A percentile compares a stretch with the other conserved stretches of the same genome.
Evolutionary conservation across 92 coral and sea anemone genomes (phyloP).

Genomic region (Palythoa heliodiscus): DNA sequence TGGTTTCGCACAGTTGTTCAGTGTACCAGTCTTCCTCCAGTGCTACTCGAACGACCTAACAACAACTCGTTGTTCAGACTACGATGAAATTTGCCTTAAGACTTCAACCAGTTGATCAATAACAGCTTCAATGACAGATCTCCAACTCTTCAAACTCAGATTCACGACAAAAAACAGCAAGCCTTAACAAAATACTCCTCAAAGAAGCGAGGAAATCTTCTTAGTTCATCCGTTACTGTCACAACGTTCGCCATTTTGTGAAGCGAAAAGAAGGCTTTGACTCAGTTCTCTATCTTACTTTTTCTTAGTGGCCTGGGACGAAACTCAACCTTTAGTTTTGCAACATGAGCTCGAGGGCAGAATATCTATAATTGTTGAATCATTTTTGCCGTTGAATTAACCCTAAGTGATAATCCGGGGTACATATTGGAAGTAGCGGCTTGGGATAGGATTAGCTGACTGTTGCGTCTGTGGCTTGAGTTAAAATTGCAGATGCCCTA

Average conservation of each 20-base stretch:
- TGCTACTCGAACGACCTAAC: not conserved
- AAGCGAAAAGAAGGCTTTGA: not conserved
- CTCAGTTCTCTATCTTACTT: too few relatives aligned
- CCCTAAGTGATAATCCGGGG: not conserved
- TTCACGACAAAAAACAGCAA: too few relatives aligned
- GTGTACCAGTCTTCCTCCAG: slow-evolving; percentile 15
- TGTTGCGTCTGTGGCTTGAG: too few relatives aligned
- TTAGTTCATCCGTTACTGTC: not conserved
- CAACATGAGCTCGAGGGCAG: not conserved
- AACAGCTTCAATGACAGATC: not conserved
- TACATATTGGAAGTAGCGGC: too few relatives aligned
- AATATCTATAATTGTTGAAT: not conserved
- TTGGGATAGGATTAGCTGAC: too few relatives aligned
- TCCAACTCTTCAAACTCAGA: too few relatives aligned
- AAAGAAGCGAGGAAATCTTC: too few relatives aligned
- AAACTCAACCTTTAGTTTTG: not conserved
- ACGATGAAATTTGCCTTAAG: slow-evolving; percentile 26
- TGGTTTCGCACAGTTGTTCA: slow-evolving; percentile 7
- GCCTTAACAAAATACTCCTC: too few relatives aligned
- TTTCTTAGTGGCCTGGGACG: not conserved
- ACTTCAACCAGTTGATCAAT: too few relatives aligned
- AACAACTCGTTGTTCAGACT: slow-evolving; percentile 17
- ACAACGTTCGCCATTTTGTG: not conserved
- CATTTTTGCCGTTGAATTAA: not conserved
- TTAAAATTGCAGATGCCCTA: not conserved